Evolutionary conservation across 2,888 invertebrate species (phyloP).

Genomic region (Laothoe populi): DNA sequence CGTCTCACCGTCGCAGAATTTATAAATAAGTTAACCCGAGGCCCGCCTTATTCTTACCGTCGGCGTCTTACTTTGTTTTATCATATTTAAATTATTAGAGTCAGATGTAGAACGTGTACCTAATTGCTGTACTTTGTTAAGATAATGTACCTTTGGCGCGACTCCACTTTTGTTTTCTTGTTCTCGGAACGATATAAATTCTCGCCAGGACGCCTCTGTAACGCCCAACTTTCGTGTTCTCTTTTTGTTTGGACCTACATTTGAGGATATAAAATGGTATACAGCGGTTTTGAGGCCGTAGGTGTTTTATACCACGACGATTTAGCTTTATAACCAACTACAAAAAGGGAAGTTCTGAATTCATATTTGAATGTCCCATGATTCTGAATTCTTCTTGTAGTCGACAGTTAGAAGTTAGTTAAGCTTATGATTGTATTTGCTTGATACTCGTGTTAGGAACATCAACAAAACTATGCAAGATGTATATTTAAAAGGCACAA

Average conservation of each 20-base stretch:
- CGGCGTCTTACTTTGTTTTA: constrained; percentile 81
- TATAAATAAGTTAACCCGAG: constrained; percentile 81
- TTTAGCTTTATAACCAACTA: too few relatives aligned
- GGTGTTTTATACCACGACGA: constrained; percentile 62
- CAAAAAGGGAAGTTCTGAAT: too few relatives aligned
- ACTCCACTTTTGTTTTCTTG: constrained; percentile 84
- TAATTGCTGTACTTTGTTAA: constrained; percentile 85
- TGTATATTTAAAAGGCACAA: too few relatives aligned
- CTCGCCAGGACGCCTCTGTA: constrained; percentile 66
- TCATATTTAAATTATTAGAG: constrained; percentile 85
- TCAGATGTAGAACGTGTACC: constrained; percentile 85
- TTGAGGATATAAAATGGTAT: constrained; percentile 74
- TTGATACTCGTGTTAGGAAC: too few relatives aligned
- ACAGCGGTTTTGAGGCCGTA: constrained; percentile 65
- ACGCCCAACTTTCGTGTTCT: constrained; percentile 78
- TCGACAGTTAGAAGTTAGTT: too few relatives aligned
- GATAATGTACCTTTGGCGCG: constrained; percentile 85
- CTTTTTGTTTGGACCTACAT: constrained; percentile 79
- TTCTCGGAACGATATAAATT: constrained; percentile 79
- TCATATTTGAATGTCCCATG: too few relatives aligned
- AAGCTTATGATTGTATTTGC: too few relatives aligned
- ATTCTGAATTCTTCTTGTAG: too few relatives aligned
- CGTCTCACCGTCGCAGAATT: constrained; percentile 73
- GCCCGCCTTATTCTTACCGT: constrained; percentile 77
- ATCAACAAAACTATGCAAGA: too few relatives aligned